Percentiles rank a stretch among this genome's conserved stretches.
phyloP scores from a whole-genome alignment of 2,113 vertebrate species.

The Varanus salvator region DNA sequence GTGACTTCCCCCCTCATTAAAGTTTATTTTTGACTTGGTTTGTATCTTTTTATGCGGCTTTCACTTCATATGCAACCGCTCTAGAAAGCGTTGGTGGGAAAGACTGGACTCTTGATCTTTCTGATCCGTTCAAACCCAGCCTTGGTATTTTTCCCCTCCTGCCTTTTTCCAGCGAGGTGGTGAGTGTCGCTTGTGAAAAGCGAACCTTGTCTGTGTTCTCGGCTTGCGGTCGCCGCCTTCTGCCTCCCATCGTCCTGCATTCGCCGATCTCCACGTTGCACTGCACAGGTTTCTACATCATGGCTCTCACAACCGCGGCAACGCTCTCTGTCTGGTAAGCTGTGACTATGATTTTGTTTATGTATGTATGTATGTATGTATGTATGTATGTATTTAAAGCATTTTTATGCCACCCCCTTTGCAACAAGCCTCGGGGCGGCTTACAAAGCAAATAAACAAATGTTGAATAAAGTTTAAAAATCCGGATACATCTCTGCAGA shows the following conservation, averaged over 20 bases:
- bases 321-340: slow-evolving; percentile 90
- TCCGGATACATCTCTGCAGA: too few species aligned
- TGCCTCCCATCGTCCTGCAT: slow-evolving; percentile 90
- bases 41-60: not conserved
- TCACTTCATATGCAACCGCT: not conserved
- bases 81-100: not conserved
- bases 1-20: not conserved
- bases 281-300: slow-evolving; percentile 90
- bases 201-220: slow-evolving; percentile 92
- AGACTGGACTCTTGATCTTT: not conserved
- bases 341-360: too few species aligned
- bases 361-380: too few species aligned
- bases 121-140: not conserved
- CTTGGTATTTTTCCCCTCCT: not conserved
- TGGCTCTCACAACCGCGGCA: slow-evolving; percentile 91
- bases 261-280: slow-evolving; percentile 90
- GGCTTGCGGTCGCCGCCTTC: slow-evolving; percentile 90
- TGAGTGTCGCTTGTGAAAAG: slow-evolving; percentile 92
- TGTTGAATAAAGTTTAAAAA: too few species aligned
- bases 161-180: slow-evolving; percentile 81
- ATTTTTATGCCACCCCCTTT: too few species aligned
- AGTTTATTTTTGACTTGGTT: not conserved
- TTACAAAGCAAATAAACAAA: too few species aligned
- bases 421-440: too few species aligned
- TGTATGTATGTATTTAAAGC: too few species aligned